Conservation (phyloP, 2,888 invertebrate genomes). For the Zhuqinia jingwanae region DNA sequence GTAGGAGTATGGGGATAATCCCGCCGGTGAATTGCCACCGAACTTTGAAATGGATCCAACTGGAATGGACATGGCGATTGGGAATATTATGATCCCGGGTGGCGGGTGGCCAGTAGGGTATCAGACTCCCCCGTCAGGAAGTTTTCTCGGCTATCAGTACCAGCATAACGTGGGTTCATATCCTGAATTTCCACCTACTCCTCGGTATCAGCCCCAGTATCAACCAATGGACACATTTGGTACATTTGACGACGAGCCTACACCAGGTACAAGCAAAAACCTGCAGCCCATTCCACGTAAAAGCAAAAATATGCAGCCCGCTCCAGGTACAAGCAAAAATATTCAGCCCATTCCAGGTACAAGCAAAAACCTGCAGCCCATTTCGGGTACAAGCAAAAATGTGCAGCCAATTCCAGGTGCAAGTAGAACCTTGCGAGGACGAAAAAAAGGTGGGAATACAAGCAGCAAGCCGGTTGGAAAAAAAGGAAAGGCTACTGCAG, state of each 20-base stretch:
- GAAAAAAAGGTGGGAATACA: background rate
- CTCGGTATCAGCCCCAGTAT: slow-evolving; percentile 25
- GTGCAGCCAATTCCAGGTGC: too few species aligned
- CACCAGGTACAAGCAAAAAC: too few species aligned
- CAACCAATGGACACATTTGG: background rate
- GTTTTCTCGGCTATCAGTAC: slow-evolving; percentile 11
- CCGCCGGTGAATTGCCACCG: background rate
- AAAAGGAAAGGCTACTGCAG: background rate
- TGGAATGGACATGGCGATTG: slow-evolving; percentile 27
- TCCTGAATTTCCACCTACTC: too few species aligned
- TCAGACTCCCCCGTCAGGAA: background rate
- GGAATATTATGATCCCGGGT: too few species aligned
- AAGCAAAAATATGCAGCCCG: too few species aligned
- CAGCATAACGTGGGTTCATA: background rate
- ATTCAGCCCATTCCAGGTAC: too few species aligned
- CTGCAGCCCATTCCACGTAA: too few species aligned
- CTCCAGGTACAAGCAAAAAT: too few species aligned
- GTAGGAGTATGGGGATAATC: background rate
- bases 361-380: too few species aligned
- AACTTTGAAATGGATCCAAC: background rate
- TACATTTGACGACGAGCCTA: background rate
- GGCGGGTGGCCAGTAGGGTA: slow-evolving; percentile 12
- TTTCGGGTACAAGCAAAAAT: too few species aligned
- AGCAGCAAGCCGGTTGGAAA: background rate
- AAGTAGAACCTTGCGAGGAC: slow-evolving; percentile 10